Evolutionary conservation across 1,140 invertebrate genomes (phyloP).

Genomic region (Globodera rostochiensis): DNA sequence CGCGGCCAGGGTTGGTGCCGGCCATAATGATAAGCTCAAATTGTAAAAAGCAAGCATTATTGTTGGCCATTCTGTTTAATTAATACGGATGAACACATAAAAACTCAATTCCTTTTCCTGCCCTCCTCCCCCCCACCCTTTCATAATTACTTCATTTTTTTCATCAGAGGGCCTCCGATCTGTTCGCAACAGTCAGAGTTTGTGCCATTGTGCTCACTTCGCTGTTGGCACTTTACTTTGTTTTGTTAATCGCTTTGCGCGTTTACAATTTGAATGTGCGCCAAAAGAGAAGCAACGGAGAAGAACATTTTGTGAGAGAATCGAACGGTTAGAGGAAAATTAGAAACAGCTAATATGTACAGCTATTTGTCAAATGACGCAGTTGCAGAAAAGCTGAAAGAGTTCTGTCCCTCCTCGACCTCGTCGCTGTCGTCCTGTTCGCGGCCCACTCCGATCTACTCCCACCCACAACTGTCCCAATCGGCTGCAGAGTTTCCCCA

Average conservation of each 20-base stretch:
- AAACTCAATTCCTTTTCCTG: not conserved
- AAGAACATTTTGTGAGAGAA: conserved; percentile 23
- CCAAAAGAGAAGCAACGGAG: conserved; percentile 2
- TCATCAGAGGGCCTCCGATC: conserved; percentile 1
- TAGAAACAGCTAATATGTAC: too few species aligned
- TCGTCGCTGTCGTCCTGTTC: conserved; percentile 24
- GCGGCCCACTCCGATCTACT: conserved; percentile 23
- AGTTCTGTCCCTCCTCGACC: conserved; percentile 12
- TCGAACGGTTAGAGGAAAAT: not conserved
- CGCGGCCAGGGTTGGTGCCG: conserved; percentile 53
- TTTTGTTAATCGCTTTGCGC: not conserved
- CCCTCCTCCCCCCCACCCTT: not conserved
- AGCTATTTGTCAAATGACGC: conserved; percentile 19
- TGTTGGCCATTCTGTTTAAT: not conserved
- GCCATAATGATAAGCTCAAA: not conserved
- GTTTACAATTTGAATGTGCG: conserved; percentile 7
- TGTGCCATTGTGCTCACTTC: conserved; percentile 5
- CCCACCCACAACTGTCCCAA: not conserved
- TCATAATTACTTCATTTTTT: not conserved
- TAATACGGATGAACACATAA: not conserved
- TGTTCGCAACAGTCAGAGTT: not conserved
- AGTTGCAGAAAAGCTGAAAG: not conserved
- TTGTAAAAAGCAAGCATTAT: not conserved
- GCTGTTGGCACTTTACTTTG: conserved; percentile 9
- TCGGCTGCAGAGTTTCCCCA: not conserved